These are phyloP conservation scores for Porites rus DNA, from an alignment of 92 coral and sea anemone genomes.

Conservation along the genomic window DNA sequence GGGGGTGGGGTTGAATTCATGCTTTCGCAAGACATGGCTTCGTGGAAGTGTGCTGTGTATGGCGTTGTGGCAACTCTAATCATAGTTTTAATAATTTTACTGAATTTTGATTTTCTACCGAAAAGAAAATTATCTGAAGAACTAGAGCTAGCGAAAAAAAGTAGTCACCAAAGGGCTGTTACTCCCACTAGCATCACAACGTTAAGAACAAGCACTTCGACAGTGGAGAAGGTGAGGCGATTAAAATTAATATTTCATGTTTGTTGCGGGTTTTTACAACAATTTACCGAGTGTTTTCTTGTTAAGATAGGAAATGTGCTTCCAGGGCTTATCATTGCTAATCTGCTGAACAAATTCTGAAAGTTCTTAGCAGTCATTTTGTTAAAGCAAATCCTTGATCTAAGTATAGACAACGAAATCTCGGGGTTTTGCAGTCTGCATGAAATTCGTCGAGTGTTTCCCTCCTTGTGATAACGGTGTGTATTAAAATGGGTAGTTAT, in stretches of 20 bases:
- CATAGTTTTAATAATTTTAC: constrained; percentile 55
- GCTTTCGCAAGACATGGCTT: constrained; percentile 59
- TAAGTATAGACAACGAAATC: no score
- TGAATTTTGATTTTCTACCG: constrained; percentile 77
- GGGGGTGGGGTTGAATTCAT: constrained; percentile 6
- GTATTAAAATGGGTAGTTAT: no score
- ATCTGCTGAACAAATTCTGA: background rate
- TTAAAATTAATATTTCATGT: constrained; percentile 35
- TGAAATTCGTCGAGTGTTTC: no score
- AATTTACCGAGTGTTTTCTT: background rate
- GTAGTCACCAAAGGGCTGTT: background rate
- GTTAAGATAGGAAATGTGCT: background rate
- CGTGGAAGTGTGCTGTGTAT: constrained; percentile 57
- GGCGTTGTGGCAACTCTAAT: constrained; percentile 40
- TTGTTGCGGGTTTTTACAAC: background rate
- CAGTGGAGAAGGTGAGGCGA: constrained; percentile 17
- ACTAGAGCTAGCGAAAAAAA: constrained; percentile 34
- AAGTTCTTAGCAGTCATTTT: background rate
- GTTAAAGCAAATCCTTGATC: no score
- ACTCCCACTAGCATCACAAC: constrained; percentile 31
- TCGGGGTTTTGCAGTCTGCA: no score
- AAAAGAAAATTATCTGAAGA: constrained; percentile 54
- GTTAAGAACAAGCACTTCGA: background rate
- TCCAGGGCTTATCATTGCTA: background rate
- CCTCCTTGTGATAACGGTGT: no score